Conservation (phyloP, 92 coral and sea anemone genomes). For the Nematostella vectensis region DNA sequence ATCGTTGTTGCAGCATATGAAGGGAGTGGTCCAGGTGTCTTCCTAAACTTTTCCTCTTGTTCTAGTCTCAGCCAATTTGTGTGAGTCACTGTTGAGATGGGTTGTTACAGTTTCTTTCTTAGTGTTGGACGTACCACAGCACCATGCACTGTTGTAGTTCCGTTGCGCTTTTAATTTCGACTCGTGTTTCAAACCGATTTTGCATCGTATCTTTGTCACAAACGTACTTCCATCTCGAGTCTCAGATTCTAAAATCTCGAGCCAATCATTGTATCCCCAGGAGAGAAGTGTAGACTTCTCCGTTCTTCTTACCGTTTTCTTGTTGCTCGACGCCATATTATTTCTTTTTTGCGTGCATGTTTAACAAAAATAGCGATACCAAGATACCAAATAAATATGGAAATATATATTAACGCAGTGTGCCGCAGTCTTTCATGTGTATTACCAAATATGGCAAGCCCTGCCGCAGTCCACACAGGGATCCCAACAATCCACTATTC, state of each 20-base stretch:
- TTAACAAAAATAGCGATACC: too few species aligned
- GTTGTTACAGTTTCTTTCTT: slow-evolving; percentile 29
- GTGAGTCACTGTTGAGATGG: slow-evolving; percentile 32
- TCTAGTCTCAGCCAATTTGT: slow-evolving; percentile 27
- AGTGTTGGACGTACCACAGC: slow-evolving; percentile 24
- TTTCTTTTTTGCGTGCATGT: too few species aligned
- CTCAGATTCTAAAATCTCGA: slow-evolving; percentile 47
- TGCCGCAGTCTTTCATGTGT: too few species aligned
- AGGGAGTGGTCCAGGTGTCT: slow-evolving; percentile 33
- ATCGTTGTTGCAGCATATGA: slow-evolving; percentile 43
- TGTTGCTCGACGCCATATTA: slow-evolving; percentile 8
- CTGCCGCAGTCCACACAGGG: too few species aligned
- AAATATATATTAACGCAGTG: too few species aligned
- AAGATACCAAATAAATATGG: too few species aligned
- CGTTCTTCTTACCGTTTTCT: too few species aligned
- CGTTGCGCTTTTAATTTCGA: slow-evolving; percentile 27
- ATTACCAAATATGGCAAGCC: too few species aligned
- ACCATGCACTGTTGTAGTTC: slow-evolving; percentile 40
- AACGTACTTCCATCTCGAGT: slow-evolving; percentile 28
- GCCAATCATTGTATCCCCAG: slow-evolving; percentile 37
- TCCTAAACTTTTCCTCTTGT: slow-evolving; percentile 25
- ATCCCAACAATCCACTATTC: too few species aligned
- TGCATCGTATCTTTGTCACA: slow-evolving; percentile 36
- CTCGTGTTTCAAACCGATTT: slow-evolving; percentile 40
- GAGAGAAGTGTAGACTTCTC: slow-evolving; percentile 34